Evolutionary conservation across 2,113 vertebrate genomes (phyloP).

Genomic region (Amphilophus citrinellus): DNA sequence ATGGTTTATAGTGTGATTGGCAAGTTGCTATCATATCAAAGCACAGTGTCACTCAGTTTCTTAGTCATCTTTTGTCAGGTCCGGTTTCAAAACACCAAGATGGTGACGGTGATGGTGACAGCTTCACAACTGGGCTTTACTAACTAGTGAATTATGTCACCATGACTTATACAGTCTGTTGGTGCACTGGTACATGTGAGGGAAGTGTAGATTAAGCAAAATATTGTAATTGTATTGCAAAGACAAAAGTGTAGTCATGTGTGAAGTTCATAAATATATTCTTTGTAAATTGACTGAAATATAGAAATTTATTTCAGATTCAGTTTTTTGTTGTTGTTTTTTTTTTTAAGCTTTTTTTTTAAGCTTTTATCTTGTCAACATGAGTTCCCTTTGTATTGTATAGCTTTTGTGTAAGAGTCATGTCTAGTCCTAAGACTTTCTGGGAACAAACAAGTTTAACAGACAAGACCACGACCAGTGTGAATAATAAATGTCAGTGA

Average conservation of each 20-base stretch:
- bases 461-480: background rate
- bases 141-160: background rate
- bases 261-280: no score
- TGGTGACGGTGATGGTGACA: background rate
- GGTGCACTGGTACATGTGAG: no score
- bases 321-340: accelerated
- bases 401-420: background rate
- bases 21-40: background rate
- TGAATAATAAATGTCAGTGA: background rate
- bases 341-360: background rate
- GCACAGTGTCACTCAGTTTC: background rate
- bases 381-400: background rate
- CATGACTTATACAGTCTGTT: background rate
- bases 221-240: no score
- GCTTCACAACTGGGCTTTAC: background rate
- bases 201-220: no score
- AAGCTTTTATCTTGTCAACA: background rate
- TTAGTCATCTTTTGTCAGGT: no score
- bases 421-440: conserved; percentile 11
- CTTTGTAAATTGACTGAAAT: background rate
- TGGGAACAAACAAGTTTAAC: conserved; percentile 35
- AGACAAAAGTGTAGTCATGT: no score
- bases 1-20: background rate
- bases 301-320: background rate
- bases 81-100: background rate